Conservation (phyloP, 2,888 invertebrate genomes). For the Mesorhabditis sp. region DNA sequence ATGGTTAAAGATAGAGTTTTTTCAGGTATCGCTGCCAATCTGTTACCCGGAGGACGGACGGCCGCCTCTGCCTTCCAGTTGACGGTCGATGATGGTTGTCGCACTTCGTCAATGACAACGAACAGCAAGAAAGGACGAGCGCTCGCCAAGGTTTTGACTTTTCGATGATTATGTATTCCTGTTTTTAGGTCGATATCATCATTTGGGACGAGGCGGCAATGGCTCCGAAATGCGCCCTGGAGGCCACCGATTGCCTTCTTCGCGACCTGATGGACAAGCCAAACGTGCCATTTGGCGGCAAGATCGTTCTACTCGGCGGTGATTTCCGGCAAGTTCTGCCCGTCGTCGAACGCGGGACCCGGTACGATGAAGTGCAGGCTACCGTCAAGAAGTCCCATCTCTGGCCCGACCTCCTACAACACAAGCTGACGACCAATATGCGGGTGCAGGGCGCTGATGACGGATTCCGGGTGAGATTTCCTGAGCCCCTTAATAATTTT, state of each 20-base stretch:
- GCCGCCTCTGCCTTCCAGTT: slow-evolving; percentile 17
- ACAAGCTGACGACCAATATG: slow-evolving; percentile 9
- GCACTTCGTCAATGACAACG: neutral
- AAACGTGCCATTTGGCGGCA: slow-evolving; percentile 19
- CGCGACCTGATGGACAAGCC: slow-evolving; percentile 14
- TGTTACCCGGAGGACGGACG: slow-evolving; percentile 23
- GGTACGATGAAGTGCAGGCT: slow-evolving; percentile 9
- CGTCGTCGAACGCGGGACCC: slow-evolving; percentile 12
- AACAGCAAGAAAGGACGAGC: slow-evolving; percentile 10
- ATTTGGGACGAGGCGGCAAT: slow-evolving; percentile 25
- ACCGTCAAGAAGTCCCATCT: slow-evolving; percentile 13
- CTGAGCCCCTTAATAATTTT: too few relatives aligned
- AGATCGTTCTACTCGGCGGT: slow-evolving; percentile 17
- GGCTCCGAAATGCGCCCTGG: slow-evolving; percentile 14
- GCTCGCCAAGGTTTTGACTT: slow-evolving; percentile 10
- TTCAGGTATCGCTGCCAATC: slow-evolving; percentile 47
- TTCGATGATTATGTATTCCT: too few relatives aligned
- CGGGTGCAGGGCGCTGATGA: neutral
- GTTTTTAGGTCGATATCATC: too few relatives aligned
- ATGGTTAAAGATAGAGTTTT: too few relatives aligned
- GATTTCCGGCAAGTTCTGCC: slow-evolving; percentile 24
- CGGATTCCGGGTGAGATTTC: neutral
- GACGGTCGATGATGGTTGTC: slow-evolving; percentile 8
- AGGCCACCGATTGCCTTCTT: slow-evolving; percentile 15
- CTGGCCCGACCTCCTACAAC: slow-evolving; percentile 10